These are phyloP conservation scores for Drosophila histrio DNA, from an alignment of 2,888 invertebrate genomes.

Conservation along the genomic window DNA sequence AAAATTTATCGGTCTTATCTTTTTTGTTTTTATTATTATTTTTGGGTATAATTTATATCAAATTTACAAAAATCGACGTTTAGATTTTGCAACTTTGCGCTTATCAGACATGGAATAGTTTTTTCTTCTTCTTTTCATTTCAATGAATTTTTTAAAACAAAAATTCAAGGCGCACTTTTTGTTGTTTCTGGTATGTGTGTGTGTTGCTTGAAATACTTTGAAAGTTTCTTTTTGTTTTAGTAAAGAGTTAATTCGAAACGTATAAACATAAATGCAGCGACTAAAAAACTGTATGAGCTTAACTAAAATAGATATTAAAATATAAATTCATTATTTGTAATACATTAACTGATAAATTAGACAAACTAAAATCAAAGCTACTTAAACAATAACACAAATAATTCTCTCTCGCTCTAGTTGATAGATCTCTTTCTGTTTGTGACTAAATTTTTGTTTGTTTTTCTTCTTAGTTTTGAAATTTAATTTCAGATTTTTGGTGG, in stretches of 20 bases:
- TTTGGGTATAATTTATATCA: conserved; percentile 68
- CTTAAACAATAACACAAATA: conserved; percentile 44
- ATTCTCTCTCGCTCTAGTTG: conserved; percentile 22
- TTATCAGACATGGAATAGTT: conserved; percentile 49
- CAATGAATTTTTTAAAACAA: conserved; percentile 79
- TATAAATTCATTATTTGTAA: conserved; percentile 40
- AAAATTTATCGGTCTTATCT: conserved; percentile 32
- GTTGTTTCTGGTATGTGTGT: conserved; percentile 28
- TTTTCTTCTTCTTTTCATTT: conserved; percentile 15
- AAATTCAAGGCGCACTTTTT: conserved; percentile 65
- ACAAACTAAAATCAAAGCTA: conserved; percentile 39
- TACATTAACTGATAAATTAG: conserved; percentile 16
- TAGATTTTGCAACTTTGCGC: conserved; percentile 43
- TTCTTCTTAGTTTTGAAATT: conserved; percentile 54
- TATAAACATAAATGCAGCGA: conserved; percentile 62
- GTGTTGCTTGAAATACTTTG: conserved; percentile 55
- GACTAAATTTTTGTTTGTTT: conserved; percentile 49
- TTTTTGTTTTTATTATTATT: conserved; percentile 1
- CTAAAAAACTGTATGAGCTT: conserved; percentile 29
- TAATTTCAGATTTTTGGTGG: conserved; percentile 61
- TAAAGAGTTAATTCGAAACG: conserved; percentile 42
- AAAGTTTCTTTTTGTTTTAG: conserved; percentile 26
- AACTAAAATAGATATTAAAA: conserved; percentile 30
- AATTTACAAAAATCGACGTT: conserved; percentile 53
- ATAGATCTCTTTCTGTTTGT: conserved; percentile 38